Evolutionary conservation across 2,113 vertebrate genomes (phyloP), one percentile per base, ranked within the genome.

Genomic region (Forbesichthys papilliferus): DNA sequence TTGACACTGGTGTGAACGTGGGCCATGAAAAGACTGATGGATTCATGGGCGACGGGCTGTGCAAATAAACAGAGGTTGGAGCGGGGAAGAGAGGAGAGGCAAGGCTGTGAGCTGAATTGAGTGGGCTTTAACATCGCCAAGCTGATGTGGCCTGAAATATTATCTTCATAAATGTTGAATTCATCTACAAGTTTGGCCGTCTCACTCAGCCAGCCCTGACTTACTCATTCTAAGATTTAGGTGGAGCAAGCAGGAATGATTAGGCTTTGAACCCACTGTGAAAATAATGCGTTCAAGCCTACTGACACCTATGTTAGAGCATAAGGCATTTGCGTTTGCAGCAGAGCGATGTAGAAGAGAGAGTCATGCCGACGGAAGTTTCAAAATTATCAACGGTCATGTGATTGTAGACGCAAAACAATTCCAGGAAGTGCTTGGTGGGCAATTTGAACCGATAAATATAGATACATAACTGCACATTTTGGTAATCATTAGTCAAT

Each of bases 21-120:
- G 55, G 90, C 93, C 94, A 94, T 94, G 89, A 97, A 96, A 86
- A 92, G 85, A 78, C 92, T 94, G 82, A 96, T 85, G 62, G 92
- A 91, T 78, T 94, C 91, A 83, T 93, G 91, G 84, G 93, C 77
- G 52, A 80, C 86, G 58, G 87, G 90, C 93, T 96, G 87, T 84
- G 95, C 91, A 89, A 69, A 87, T 18, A 83, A 89, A 87, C 78
- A 86, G 83, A 78, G 85, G 20, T 12, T 13, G 18, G 3, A 3
- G 56, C 46, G 56, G 59, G 64, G 48, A 61, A 54, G 78, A 81
- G 71, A 74, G 27, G n/a, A 59, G 33, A 62, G 56, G 59, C 49
- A 79, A 78, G 70, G 61, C 61, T 81, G 81, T 16, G 75, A 90
- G 78, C 49, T 80, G 77, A 85, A 87, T 81, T 89, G 90, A 89